Evolutionary conservation across 2,113 vertebrate species (phyloP).

Genomic region (Otocyon megalotis): DNA sequence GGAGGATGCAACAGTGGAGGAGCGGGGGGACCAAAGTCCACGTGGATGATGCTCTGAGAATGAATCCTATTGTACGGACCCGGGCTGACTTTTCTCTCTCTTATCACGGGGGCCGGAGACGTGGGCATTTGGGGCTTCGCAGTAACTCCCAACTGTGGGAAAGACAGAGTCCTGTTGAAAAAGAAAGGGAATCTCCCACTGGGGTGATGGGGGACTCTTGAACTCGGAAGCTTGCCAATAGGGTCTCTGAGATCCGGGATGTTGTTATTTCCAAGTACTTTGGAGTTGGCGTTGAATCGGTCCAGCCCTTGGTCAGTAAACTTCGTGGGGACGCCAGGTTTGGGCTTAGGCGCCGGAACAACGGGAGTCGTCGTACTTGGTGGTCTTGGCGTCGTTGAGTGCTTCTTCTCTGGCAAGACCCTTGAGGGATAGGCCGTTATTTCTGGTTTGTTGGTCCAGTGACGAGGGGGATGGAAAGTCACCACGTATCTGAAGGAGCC

Average conservation of each 20-base stretch:
- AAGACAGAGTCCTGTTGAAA: slow-evolving; percentile 80
- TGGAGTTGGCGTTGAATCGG: slow-evolving; percentile 80
- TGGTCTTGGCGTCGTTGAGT: background rate
- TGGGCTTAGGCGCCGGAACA: slow-evolving; percentile 46
- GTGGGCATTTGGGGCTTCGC: slow-evolving; percentile 68
- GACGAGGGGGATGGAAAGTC: slow-evolving; percentile 75
- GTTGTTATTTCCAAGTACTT: slow-evolving; percentile 84
- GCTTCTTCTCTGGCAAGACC: slow-evolving; percentile 59
- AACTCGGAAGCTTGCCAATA: slow-evolving; percentile 64
- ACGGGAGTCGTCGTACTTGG: background rate
- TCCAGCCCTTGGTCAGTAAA: slow-evolving; percentile 41
- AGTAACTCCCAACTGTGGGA: slow-evolving; percentile 67
- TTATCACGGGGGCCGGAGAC: slow-evolving; percentile 49
- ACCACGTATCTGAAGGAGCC: slow-evolving; percentile 50
- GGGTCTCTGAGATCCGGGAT: slow-evolving; percentile 85
- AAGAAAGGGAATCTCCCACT: slow-evolving; percentile 75
- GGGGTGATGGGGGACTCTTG: slow-evolving; percentile 75
- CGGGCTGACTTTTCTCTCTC: slow-evolving; percentile 27
- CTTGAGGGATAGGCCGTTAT: slow-evolving; percentile 78
- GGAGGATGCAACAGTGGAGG: background rate
- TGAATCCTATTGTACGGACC: slow-evolving; percentile 56
- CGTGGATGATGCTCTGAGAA: slow-evolving; percentile 40
- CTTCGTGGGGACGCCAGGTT: background rate
- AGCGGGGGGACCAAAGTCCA: background rate
- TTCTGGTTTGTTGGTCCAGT: slow-evolving; percentile 82